A percentile compares a stretch with the other conserved stretches of the same genome.
Evolutionary conservation across 2,888 invertebrate species (phyloP).

Genomic region (Cryptocheilus praepositus): DNA sequence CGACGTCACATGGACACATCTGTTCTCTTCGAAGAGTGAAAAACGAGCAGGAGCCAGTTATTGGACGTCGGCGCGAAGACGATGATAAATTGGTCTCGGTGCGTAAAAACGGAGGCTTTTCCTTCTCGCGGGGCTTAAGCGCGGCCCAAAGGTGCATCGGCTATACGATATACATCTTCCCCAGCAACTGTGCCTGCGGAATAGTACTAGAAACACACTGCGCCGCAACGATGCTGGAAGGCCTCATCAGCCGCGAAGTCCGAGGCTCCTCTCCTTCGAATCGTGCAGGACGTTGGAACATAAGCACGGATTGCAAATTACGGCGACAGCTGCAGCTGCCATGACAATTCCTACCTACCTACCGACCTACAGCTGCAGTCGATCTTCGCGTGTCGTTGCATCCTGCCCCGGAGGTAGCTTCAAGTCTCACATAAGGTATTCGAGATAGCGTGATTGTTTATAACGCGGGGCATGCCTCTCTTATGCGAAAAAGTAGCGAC

Average conservation of each 20-base stretch:
- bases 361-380: slow-evolving; percentile 35
- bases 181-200: slow-evolving; percentile 4
- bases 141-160: slow-evolving; percentile 22
- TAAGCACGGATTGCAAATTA: slow-evolving; percentile 39
- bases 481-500: no score
- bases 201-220: slow-evolving; percentile 7
- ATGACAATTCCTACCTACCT: slow-evolving; percentile 40
- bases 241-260: slow-evolving; percentile 24
- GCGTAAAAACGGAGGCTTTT: slow-evolving; percentile 28
- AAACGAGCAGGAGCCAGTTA: no score
- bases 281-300: slow-evolving; percentile 25
- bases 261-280: slow-evolving; percentile 24
- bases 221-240: slow-evolving; percentile 13
- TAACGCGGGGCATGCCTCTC: not conserved
- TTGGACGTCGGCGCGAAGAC: slow-evolving; percentile 1
- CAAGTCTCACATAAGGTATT: slow-evolving; percentile 6
- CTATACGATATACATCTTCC: slow-evolving; percentile 22
- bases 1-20: no score
- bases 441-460: slow-evolving; percentile 4
- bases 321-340: slow-evolving; percentile 39
- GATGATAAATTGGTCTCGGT: not conserved
- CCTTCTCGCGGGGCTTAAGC: slow-evolving; percentile 25
- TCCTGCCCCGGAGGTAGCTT: slow-evolving; percentile 21
- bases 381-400: slow-evolving; percentile 20
- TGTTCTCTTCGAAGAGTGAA: no score